Evolutionary conservation across 2,888 invertebrate genomes (phyloP).

Genomic region (Auanema freiburgensis): DNA sequence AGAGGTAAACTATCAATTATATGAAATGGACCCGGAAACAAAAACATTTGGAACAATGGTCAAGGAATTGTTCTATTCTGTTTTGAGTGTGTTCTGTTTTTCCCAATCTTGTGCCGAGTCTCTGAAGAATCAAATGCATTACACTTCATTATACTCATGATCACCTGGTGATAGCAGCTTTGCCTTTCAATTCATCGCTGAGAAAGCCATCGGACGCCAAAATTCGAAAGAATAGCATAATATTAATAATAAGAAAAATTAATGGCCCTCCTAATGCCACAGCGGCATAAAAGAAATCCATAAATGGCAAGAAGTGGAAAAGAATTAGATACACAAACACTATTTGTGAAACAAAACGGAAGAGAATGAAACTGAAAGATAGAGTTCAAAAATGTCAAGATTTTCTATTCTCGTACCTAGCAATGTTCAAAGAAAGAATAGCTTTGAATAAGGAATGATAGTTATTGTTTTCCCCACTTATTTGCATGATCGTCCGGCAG

Average conservation of each 20-base stretch:
- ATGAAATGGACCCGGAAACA: slow-evolving; percentile 10
- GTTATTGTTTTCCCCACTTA: slow-evolving; percentile 33
- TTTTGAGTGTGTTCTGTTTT: not conserved
- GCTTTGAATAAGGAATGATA: slow-evolving; percentile 24
- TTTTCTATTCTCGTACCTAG: slow-evolving; percentile 29
- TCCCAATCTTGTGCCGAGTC: not conserved
- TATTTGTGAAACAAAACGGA: slow-evolving; percentile 50
- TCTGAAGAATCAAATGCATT: not conserved
- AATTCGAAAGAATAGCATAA: slow-evolving; percentile 48
- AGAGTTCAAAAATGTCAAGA: not conserved
- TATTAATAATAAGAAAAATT: slow-evolving; percentile 50
- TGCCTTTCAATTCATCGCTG: slow-evolving; percentile 20
- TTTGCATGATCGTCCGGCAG: slow-evolving; percentile 52
- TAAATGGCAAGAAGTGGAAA: slow-evolving; percentile 20
- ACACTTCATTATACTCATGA: not conserved
- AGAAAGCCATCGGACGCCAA: slow-evolving; percentile 55
- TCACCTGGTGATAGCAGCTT: slow-evolving; percentile 10
- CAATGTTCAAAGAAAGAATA: slow-evolving; percentile 45
- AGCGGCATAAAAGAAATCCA: slow-evolving; percentile 41
- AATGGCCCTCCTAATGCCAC: slow-evolving; percentile 36
- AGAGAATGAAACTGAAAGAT: slow-evolving; percentile 47
- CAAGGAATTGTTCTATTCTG: not conserved
- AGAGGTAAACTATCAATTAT: slow-evolving; percentile 23
- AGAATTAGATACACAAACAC: slow-evolving; percentile 43
- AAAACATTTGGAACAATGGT: not conserved